Evolutionary conservation across 2,797 vertebrate species (phyloP), one percentile per base, ranked within the genome.

Genomic region (Diceros bicornis): DNA sequence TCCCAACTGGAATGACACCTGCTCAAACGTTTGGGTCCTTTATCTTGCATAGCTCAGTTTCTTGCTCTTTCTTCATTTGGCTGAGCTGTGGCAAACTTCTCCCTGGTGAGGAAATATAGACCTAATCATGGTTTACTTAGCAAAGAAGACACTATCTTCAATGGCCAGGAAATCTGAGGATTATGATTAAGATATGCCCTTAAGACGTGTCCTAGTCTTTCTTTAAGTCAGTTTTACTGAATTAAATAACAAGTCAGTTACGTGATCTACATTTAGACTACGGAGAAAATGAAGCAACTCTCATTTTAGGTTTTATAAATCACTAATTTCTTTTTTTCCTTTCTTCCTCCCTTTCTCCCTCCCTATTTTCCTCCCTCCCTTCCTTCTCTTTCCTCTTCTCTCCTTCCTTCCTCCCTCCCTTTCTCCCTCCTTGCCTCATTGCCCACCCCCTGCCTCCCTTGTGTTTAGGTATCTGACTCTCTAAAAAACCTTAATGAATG

Each of bases 211-310:
- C 18, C 14, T 82, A 27, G 7, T 68, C 0, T 95, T 89, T 75
- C 21, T 91, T 91, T 75, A 93, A 84, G 17, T 13, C 4, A 29
- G 18, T 78, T 72, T 87, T 77, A 75, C 41, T 89, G 79, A 95
- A 79, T 86, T 94, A 85, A 52, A 25, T 72, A 88, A 78, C 1
- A 83, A 82, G 4, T 71, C n/a, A 59, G 55, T 61, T 75, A 82
- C 79, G 14, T 47, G 87, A 44, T 59, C 37, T 88, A 21, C 85
- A 55, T 5, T 79, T 78, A 83, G 18, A 74, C 44, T 68, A 59
- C 44, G 41, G 9, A 72, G 90, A 79, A 79, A 37, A 64, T 52
- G 37, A 79, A 83, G 47, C 62, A 50, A 88, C 5, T 47, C 34
- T 59, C 47, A 62, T 62, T 75, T 89, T 72, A 52, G 47, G 20